Evolutionary conservation across 2,797 vertebrate genomes (phyloP), one percentile per base, ranked within the genome.

Genomic region (Taenioides sp.): DNA sequence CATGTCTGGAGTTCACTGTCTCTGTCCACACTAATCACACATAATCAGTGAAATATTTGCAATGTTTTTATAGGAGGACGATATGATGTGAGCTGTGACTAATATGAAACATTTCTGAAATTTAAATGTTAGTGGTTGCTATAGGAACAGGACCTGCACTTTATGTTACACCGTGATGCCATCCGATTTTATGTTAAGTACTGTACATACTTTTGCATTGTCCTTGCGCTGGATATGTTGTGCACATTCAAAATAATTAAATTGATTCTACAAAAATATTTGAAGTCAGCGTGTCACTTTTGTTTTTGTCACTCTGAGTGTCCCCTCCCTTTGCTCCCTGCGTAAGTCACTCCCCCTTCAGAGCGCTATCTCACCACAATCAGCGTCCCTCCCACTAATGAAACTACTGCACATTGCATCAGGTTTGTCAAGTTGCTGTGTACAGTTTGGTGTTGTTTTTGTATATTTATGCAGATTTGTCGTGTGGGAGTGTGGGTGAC

Each of bases 81-180:
- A 64, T 43, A 23, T 23, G 62, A 65, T 50, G 40, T 65, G 43
- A 65, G 49, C 17, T 27, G 43, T 65, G 63, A 58, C 55, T 49
- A 65, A 47, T 47, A 47, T 3, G 16, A 73, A 58, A 59, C 7
- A 1, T 65, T 67, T 70, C 22, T 71, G 40, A 22, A 70, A 37
- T 20, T 63, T 20, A 55, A 27, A 76, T 67, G 61, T 27, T 17
- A 70, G 40, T 70, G n/a, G 43, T 75, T 71, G 87, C 83, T 88
- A 84, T 86, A 83, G 72, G 72, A 47, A 81, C 89, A 92, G 86
- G 95, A 91, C n/a, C n/a, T n/a, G n/a, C n/a, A n/a, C n/a, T n/a
- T n/a, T n/a, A n/a, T n/a, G n/a, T n/a, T n/a, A n/a, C n/a, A n/a
- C 62, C 37, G 70, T 11, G 55, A 71, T 73, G 69, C 76, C 58